Base-by-base conservation (phyloP, 2,113 vertebrate species). In the Entosphenus tridentatus region DNA sequence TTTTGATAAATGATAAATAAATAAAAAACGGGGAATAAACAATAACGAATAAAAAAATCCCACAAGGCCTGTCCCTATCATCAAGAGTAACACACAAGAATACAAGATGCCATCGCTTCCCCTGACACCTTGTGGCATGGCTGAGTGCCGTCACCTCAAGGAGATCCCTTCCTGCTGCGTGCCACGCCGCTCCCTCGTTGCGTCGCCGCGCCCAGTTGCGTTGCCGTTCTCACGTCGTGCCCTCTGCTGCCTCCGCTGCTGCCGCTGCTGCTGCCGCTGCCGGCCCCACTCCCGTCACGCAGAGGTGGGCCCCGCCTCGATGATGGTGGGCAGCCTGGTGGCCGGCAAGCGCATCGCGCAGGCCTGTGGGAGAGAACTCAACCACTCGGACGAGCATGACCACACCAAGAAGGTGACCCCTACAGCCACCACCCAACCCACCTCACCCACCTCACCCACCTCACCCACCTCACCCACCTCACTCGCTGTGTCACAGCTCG, bases 291-390 rank as follows among this genome's bases (percentile, higher is more conserved):
- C 69, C 9, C 54, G 12, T 10, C 69, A 72, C 65, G 59, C 78
- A 95, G 91, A 95, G 75, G 89, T 95, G 16, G 90, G 89, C 55
- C 91, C 91, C 59, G 91, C 91, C 11, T 96, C 91, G 1, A 95
- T 96, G 91, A 84, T 96, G 54, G 87, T 96, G 21, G 91, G 91
- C 17, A 95, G 95, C 78, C 81, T 96, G 18, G 86, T 96, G 72
- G 87, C 91, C 11, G 91, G 91, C 55, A 95, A 93, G 78, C 82
- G 91, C 72, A 91, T 95, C 7, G 91, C 91, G 8, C 91, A 95
- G 77, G 89, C 91, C 72, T 87, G 86, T 0, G 91, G 91, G 56
- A 82, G 91, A 77, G 89, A 95, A 69, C 78, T 96, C 62, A 77
- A 81, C 8, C 89, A 91, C 73, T 74, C 89, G 12, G 91, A 96